Conservation (phyloP, 2,888 invertebrate genomes). For the Harpagoxenus sublaevis region DNA sequence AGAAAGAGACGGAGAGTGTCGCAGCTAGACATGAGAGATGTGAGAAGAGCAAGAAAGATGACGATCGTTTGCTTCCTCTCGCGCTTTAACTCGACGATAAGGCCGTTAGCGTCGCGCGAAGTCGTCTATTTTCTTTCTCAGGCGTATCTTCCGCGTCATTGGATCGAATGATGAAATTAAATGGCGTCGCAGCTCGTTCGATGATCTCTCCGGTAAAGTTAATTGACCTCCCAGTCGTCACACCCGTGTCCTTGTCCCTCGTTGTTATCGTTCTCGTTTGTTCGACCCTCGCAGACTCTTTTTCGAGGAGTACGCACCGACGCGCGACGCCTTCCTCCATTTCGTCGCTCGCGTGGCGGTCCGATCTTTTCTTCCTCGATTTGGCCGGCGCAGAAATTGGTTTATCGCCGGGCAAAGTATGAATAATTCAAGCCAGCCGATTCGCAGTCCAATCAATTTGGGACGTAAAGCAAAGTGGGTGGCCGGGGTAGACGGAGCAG, state of each 20-base stretch:
- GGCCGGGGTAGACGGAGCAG: slow-evolving; percentile 46
- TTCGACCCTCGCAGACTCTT: slow-evolving; percentile 48
- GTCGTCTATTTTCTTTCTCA: slow-evolving; percentile 63
- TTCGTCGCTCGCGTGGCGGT: slow-evolving; percentile 69
- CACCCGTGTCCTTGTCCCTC: slow-evolving; percentile 39
- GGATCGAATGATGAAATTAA: slow-evolving; percentile 73
- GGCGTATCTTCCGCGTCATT: slow-evolving; percentile 68
- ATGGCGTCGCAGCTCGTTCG: slow-evolving; percentile 65
- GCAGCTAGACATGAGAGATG: background rate
- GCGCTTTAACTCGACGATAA: slow-evolving; percentile 64
- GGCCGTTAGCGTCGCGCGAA: slow-evolving; percentile 44
- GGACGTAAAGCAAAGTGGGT: slow-evolving; percentile 73
- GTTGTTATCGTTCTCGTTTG: slow-evolving; percentile 38
- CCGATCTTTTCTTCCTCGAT: slow-evolving; percentile 76
- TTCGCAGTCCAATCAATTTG: slow-evolving; percentile 84
- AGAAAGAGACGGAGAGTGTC: slow-evolving; percentile 1
- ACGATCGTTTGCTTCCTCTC: slow-evolving; percentile 30
- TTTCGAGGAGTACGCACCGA: slow-evolving; percentile 34
- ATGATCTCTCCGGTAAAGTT: slow-evolving; percentile 69
- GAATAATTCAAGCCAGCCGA: slow-evolving; percentile 84
- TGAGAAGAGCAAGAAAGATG: background rate
- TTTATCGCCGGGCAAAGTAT: slow-evolving; percentile 83
- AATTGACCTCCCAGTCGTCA: slow-evolving; percentile 54
- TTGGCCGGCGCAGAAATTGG: slow-evolving; percentile 82
- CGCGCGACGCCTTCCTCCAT: slow-evolving; percentile 43